These are phyloP conservation scores for Pedetes capensis DNA, from an alignment of 2,113 vertebrate species.

Conservation along the genomic window DNA sequence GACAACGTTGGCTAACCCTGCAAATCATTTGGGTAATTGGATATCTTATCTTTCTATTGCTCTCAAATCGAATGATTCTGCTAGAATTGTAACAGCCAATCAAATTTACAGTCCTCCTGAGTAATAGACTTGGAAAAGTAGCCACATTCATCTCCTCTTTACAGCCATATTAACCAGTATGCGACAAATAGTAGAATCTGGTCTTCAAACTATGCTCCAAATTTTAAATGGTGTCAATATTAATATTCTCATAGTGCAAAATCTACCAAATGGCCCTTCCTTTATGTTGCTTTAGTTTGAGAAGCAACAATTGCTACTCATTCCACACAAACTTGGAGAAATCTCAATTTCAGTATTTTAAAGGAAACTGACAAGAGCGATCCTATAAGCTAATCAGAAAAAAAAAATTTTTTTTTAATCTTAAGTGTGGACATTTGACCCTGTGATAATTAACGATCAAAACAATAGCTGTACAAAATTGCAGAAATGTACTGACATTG, in stretches of 20 bases:
- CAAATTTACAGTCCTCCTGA: conserved; percentile 90
- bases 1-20: conserved; percentile 89
- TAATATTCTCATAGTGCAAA: conserved; percentile 77
- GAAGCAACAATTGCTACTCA: conserved; percentile 64
- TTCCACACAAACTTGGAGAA: conserved; percentile 47
- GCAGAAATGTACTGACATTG: not conserved
- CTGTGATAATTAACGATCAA: conserved; percentile 3
- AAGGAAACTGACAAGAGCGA: conserved; percentile 32
- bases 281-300: conserved; percentile 61
- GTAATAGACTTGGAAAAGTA: conserved; percentile 87
- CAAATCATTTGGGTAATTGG: conserved; percentile 93
- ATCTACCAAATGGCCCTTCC: conserved; percentile 64
- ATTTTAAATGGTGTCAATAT: conserved; percentile 79
- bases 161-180: conserved; percentile 82
- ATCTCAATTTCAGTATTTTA: conserved; percentile 37
- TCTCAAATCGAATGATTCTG: conserved; percentile 92
- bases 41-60: conserved; percentile 93
- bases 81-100: conserved; percentile 90
- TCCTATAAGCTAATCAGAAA: conserved; percentile 32
- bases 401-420: not conserved
- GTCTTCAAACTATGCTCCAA: conserved; percentile 79
- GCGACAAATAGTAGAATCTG: conserved; percentile 79
- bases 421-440: not conserved
- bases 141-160: conserved; percentile 87
- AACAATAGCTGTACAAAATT: not conserved